Evolutionary conservation across 2,113 vertebrate species (phyloP), one percentile per base, ranked within the genome.

Genomic region (Emydocephalus ijimae): DNA sequence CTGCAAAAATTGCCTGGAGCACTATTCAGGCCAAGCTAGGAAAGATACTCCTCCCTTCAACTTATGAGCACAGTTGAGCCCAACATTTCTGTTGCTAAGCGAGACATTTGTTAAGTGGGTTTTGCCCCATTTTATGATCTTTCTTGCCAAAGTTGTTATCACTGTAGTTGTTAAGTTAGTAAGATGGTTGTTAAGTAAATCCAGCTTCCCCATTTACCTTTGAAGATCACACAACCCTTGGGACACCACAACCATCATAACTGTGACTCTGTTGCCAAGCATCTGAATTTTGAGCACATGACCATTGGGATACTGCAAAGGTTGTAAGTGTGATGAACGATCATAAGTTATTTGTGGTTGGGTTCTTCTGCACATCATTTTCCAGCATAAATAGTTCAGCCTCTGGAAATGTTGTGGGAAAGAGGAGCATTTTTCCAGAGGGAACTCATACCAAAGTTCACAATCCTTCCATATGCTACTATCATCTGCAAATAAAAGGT

Each of bases 401-500:
- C 74, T 81, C 74, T 43, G 34, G 34, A 81, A 81, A 81, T 39
- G 39, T 39, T 21, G 7, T 81, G 34, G 34, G 6, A 81, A n/a
- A 39, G 1, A 14, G 34, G 34, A 34, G 20, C 4, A 34, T 59
- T 10, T 39, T 43, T 12, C n/a, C 3, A 94, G 87, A 90, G 94
- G 54, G 95, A 93, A 96, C 92, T 92, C 89, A 52, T 93, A 74
- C 89, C 95, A 87, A 96, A 91, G 90, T 96, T 95, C 94, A 93
- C 88, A 95, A 94, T 59, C 92, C 90, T 92, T 61, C 74, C 29
- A 89, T 85, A 52, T 89, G 94, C 90, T 90, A 0, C 91, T 95
- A 94, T 93, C 1, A 55, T 48, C 61, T 15, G 88, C 93, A 96
- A 93, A 4, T 26, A 50, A 89, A 61, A 61, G 85, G 34, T n/a